Evolutionary conservation across 1,140 invertebrate species (phyloP).

Genomic region (Drosophila erecta): DNA sequence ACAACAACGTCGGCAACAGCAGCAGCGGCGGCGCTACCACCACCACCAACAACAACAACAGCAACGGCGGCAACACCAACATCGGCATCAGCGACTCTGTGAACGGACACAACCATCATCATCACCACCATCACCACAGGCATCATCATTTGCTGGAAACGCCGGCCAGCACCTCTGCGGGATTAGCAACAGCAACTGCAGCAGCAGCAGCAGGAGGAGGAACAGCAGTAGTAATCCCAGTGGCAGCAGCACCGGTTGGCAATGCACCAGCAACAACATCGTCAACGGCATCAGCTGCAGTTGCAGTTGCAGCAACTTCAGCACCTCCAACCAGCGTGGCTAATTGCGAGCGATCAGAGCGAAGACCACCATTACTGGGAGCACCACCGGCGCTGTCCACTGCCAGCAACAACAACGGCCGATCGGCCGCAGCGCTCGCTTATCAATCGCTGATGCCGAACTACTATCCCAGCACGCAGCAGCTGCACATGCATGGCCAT

Average conservation of each 20-base stretch:
- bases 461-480: constrained; percentile 39
- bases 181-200: constrained; percentile 10
- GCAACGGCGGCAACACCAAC: constrained; percentile 18
- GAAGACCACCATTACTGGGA: constrained; percentile 25
- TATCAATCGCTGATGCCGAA: constrained; percentile 51
- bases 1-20: constrained; percentile 15
- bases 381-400: constrained; percentile 20
- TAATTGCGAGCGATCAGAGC: constrained; percentile 13
- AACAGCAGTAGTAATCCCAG: constrained; percentile 10
- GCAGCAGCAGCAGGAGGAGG: constrained; percentile 4
- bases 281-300: not conserved
- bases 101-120: constrained; percentile 52
- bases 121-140: constrained; percentile 69
- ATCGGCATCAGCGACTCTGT: constrained; percentile 14
- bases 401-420: constrained; percentile 15
- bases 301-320: not conserved
- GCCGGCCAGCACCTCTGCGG: constrained; percentile 29
- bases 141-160: constrained; percentile 73
- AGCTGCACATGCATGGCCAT: constrained; percentile 31
- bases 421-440: constrained; percentile 17
- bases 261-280: constrained; percentile 12
- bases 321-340: not conserved
- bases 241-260: constrained; percentile 23
- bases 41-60: not conserved
- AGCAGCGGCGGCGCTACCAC: constrained; percentile 1